These are phyloP conservation scores for Orchesellides sinensis DNA, from an alignment of 2,888 invertebrate species.

Conservation along the genomic window DNA sequence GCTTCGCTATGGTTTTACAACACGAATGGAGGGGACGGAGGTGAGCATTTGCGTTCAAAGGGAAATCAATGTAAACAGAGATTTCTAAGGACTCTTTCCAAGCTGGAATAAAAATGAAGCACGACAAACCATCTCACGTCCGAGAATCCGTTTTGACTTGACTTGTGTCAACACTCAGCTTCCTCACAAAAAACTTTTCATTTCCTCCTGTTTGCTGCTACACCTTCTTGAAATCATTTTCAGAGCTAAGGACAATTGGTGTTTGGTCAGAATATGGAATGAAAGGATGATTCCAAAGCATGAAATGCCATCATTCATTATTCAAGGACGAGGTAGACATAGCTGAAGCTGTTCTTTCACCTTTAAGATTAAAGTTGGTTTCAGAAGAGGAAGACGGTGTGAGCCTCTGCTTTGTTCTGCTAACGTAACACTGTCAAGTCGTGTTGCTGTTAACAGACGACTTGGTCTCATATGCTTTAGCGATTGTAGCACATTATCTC, in stretches of 20 bases:
- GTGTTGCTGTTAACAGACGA: constrained; percentile 1
- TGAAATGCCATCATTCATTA: constrained; percentile 24
- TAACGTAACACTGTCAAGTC: neutral
- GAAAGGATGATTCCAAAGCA: constrained; percentile 7
- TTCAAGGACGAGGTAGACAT: constrained; percentile 54
- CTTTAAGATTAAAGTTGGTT: constrained; percentile 37
- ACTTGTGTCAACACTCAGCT: neutral
- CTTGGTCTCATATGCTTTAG: neutral
- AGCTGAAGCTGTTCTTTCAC: constrained; percentile 34
- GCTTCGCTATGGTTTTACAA: too few relatives aligned
- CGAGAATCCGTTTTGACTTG: too few relatives aligned
- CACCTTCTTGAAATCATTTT: neutral
- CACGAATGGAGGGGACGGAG: too few relatives aligned
- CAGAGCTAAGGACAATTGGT: neutral
- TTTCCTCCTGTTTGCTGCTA: constrained; percentile 4
- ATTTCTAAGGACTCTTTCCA: too few relatives aligned
- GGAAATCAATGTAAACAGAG: too few relatives aligned
- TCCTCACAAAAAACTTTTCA: constrained; percentile 19
- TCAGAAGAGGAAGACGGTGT: too few relatives aligned
- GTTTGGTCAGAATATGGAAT: constrained; percentile 6
- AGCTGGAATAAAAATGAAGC: too few relatives aligned
- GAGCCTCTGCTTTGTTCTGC: neutral
- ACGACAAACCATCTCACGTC: too few relatives aligned
- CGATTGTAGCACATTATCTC: too few relatives aligned
- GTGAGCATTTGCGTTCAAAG: too few relatives aligned